phyloP scores from a whole-genome alignment of 2,888 invertebrate genomes.

The Uloborus plumipes region DNA sequence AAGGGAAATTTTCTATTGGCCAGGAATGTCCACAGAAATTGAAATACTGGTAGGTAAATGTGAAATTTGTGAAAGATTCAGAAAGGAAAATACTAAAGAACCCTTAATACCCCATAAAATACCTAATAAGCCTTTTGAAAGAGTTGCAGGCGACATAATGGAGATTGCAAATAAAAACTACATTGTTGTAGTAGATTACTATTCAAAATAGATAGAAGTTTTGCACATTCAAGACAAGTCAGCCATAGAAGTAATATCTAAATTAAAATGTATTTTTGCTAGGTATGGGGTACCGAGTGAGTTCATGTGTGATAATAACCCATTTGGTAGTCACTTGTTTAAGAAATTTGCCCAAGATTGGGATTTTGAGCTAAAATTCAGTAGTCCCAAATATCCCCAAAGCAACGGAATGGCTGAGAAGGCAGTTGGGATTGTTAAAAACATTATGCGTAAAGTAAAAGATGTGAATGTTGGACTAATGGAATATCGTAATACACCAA shows the following conservation, averaged over 20 bases:
- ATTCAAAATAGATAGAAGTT: constrained; percentile 27
- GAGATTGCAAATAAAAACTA: neutral
- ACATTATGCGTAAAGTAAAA: constrained; percentile 18
- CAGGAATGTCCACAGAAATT: too few species aligned
- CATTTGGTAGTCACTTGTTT: constrained; percentile 11
- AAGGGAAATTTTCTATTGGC: too few species aligned
- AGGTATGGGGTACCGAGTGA: constrained; percentile 16
- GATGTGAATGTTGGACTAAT: constrained; percentile 23
- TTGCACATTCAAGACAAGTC: constrained; percentile 4
- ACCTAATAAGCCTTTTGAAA: constrained; percentile 4
- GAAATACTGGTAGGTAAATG: too few species aligned
- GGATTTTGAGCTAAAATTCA: constrained; percentile 7
- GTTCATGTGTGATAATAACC: constrained; percentile 1
- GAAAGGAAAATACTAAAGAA: too few species aligned
- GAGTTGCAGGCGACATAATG: constrained; percentile 6
- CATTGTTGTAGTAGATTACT: constrained; percentile 3
- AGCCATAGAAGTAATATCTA: constrained; percentile 12
- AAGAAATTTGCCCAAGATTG: constrained; percentile 16
- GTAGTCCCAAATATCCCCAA: constrained; percentile 15
- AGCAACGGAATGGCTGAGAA: constrained; percentile 32
- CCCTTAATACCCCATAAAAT: constrained; percentile 10
- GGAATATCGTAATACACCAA: constrained; percentile 36
- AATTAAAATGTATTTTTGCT: constrained; percentile 17
- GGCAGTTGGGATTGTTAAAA: constrained; percentile 21
- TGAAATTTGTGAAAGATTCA: too few species aligned